A percentile compares a stretch with the other conserved stretches of the same genome.
Conservation (phyloP, 2,797 vertebrate species). For the Artibeus jamaicensis region DNA sequence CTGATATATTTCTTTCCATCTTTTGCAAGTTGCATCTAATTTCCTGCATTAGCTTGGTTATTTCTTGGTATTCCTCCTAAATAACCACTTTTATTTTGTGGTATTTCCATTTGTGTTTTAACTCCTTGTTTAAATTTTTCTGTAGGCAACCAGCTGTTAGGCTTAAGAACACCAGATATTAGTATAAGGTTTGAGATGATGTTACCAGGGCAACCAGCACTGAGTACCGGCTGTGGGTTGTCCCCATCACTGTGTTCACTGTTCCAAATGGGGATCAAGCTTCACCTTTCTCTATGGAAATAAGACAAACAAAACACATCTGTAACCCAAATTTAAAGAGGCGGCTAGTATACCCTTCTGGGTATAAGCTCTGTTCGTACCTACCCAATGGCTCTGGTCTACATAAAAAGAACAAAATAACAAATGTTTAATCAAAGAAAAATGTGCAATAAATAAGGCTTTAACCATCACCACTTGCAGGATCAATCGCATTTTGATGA, state of each 20-base stretch:
- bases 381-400: background rate
- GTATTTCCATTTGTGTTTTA: constrained; percentile 69
- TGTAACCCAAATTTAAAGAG: background rate
- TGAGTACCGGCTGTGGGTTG: background rate
- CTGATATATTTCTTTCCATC: background rate
- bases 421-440: background rate
- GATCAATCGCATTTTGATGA: background rate
- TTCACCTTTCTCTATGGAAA: constrained; percentile 37
- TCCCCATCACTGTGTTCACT: background rate
- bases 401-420: background rate
- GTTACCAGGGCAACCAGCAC: constrained; percentile 47
- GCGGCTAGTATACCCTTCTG: background rate
- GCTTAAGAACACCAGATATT: constrained; percentile 69
- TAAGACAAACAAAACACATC: constrained; percentile 14
- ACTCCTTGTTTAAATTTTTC: constrained; percentile 60
- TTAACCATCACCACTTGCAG: background rate
- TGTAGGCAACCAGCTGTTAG: constrained; percentile 71
- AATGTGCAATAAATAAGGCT: background rate
- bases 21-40: constrained; percentile 57
- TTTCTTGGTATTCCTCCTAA: constrained; percentile 62
- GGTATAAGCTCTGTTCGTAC: background rate
- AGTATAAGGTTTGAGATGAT: constrained; percentile 54
- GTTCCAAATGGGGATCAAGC: background rate
- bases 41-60: constrained; percentile 58
- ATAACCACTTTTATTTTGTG: constrained; percentile 64